Base-by-base conservation (phyloP, 2,888 invertebrate species). In the Apotomis turbidana region DNA sequence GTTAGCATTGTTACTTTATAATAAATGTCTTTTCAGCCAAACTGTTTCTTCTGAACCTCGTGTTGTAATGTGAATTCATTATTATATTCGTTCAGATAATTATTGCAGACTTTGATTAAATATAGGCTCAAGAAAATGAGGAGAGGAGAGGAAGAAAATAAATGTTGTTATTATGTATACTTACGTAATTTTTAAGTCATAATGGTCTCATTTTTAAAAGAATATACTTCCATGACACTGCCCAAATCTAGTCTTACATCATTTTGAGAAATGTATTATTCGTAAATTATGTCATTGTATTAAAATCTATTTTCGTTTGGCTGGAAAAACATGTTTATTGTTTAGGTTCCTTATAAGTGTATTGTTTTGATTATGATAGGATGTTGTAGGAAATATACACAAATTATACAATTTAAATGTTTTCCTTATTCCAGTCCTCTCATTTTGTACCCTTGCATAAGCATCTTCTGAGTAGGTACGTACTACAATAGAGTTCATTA, bases 341-440 rank as follows among this genome's bases (percentile, higher is more conserved):
- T 51, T 58, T 8, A 51, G 46, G 38, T 58, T 67, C 49, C 38
- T 58, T 38, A 51, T 57, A 41, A 36, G 41, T 57, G 27, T 70
- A 71, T 61, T 67, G 60, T 67, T 71, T 60, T 71, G 15, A 57
- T 41, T 44, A 51, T 68, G 49, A 46, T 71, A 44, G 4, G 55
- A 59, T 68, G 57, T 60, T 62, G 38, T 71, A 62, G 52, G 10
- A 62, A 71, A 61, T 64, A 71, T 68, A 71, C 61, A 62, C 67
- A 55, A 71, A 38, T 60, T 12, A 55, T 41, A 55, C 55, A 44
- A 55, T 46, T 1, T 27, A 66, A 3, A 36, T 61, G 61, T 55
- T 61, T 55, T 61, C 13, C 36, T 76, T n/a, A n/a, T n/a, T n/a
- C n/a, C n/a, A n/a, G n/a, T n/a, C 55, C 13, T n/a, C 36, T 49